Conservation (phyloP, 92 coral and sea anemone genomes). For the Epizoanthus illoricatus region DNA sequence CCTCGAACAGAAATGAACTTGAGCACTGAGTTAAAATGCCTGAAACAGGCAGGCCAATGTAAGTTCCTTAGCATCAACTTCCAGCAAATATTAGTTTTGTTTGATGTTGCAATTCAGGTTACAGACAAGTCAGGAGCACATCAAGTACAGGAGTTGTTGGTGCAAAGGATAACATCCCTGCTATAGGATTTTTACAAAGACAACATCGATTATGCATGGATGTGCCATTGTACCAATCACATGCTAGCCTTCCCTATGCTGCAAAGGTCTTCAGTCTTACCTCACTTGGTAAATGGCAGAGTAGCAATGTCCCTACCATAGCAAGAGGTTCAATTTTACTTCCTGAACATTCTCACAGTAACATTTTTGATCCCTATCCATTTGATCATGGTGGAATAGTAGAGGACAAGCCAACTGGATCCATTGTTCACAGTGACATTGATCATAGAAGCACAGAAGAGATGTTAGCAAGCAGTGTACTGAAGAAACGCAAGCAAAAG, state of each 20-base stretch:
- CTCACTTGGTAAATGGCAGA: neutral
- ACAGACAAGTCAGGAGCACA: neutral
- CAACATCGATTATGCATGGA: neutral
- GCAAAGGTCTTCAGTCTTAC: neutral
- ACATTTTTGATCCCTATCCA: constrained; percentile 19
- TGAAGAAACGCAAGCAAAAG: constrained; percentile 82
- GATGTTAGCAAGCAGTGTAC: constrained; percentile 61
- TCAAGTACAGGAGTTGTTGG: neutral
- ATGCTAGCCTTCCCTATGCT: neutral
- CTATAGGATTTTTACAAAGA: neutral
- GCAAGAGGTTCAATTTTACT: neutral
- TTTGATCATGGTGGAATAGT: neutral
- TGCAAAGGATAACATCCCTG: neutral
- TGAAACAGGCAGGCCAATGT: neutral
- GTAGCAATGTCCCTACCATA: neutral
- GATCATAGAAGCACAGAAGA: neutral
- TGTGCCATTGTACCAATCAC: neutral
- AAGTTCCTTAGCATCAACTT: neutral
- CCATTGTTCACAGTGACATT: constrained; percentile 1
- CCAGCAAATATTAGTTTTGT: neutral
- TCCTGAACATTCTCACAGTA: neutral
- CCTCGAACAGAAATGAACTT: too few species aligned
- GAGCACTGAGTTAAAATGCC: too few species aligned
- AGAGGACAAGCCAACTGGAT: constrained; percentile 14
- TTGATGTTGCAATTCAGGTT: constrained; percentile 3